Conservation (phyloP, 2,888 invertebrate species). For the Autographa pulchrina region DNA sequence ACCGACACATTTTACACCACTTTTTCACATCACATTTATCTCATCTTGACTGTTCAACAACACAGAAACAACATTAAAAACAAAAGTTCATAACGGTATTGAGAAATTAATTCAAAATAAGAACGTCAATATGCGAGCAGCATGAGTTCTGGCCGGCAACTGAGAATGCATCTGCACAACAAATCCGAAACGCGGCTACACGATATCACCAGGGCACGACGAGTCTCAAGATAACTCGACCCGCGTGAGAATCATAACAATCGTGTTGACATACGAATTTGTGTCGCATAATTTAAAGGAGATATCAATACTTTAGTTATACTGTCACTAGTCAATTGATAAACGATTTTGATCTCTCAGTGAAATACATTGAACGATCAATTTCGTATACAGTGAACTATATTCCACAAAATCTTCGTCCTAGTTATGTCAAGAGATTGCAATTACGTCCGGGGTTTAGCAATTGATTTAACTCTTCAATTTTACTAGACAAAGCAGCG, state of each 20-base stretch:
- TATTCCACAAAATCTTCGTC: neutral
- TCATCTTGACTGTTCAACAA: neutral
- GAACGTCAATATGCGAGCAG: conserved; percentile 68
- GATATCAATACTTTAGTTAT: conserved; percentile 32
- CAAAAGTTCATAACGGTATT: neutral
- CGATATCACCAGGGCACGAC: conserved; percentile 67
- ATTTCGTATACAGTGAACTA: neutral
- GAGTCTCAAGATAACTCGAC: conserved; percentile 72
- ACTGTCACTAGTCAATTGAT: conserved; percentile 14
- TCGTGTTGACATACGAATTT: conserved; percentile 54
- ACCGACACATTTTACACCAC: conserved; percentile 3
- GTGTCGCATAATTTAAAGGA: conserved; percentile 36
- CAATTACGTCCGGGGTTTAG: conserved; percentile 7
- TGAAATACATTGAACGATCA: neutral
- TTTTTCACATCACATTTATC: conserved; percentile 15
- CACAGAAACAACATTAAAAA: neutral
- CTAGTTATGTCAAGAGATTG: neutral
- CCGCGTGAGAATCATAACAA: conserved; percentile 72
- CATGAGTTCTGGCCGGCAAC: conserved; percentile 74
- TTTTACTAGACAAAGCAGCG: conserved; percentile 29
- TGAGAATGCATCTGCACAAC: conserved; percentile 77
- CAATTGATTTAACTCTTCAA: conserved; percentile 22
- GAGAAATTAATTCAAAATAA: conserved; percentile 33
- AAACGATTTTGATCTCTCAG: conserved; percentile 9
- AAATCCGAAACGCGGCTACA: conserved; percentile 62